Evolutionary conservation across 2,113 vertebrate species (phyloP).

Genomic region (Asarcornis scutulata): DNA sequence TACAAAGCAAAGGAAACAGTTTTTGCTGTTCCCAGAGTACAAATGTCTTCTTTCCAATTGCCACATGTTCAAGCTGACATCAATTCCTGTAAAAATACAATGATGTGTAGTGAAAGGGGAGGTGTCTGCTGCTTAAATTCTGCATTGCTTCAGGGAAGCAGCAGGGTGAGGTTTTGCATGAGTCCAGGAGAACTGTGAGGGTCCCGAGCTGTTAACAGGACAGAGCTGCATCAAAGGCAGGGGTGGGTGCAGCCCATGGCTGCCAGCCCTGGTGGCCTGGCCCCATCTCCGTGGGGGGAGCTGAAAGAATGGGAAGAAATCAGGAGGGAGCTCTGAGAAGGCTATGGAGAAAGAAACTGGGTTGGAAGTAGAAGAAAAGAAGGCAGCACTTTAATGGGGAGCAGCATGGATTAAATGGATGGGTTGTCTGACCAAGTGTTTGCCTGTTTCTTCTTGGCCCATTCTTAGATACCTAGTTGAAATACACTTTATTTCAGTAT

Average conservation of each 20-base stretch:
- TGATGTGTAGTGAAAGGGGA: neutral
- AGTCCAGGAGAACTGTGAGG: neutral
- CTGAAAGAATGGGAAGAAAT: neutral
- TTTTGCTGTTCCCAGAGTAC: neutral
- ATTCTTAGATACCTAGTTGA: neutral
- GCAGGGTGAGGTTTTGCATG: neutral
- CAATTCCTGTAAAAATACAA: neutral
- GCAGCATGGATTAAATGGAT: neutral
- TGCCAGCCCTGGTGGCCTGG: neutral
- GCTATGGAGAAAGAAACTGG: neutral
- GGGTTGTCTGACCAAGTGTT: neutral
- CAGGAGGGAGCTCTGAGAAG: neutral
- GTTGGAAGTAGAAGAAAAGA: neutral
- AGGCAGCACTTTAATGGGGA: rapidly evolving
- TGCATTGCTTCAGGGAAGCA: neutral
- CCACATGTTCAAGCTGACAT: slow-evolving; percentile 36
- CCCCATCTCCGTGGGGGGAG: neutral
- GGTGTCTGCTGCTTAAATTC: neutral
- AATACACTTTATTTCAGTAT: neutral
- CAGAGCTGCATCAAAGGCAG: neutral
- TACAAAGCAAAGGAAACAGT: slow-evolving; percentile 32
- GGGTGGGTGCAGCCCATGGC: rapidly evolving
- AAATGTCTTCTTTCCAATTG: slow-evolving; percentile 18
- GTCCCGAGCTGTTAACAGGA: neutral
- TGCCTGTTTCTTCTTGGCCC: neutral